These are phyloP conservation scores for Picathartes gymnocephalus DNA, from an alignment of 2,113 vertebrate species.

Conservation along the genomic window DNA sequence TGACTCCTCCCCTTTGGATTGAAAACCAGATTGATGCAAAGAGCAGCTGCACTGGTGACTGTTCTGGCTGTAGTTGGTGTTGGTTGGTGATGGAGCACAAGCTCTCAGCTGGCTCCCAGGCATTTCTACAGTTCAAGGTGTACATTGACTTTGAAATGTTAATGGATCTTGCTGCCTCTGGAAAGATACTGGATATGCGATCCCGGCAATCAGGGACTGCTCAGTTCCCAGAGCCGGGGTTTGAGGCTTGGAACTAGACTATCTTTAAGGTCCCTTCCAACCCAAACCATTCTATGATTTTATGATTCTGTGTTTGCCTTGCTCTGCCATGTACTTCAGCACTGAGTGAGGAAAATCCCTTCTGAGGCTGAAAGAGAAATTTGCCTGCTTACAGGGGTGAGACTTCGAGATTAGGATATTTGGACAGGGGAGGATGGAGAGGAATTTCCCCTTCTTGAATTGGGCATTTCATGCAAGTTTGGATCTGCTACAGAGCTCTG, in stretches of 20 bases:
- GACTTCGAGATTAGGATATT: background rate
- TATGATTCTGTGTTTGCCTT: background rate
- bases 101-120: background rate
- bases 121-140: background rate
- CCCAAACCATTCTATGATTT: background rate
- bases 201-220: background rate
- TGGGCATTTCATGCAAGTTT: conserved; percentile 24
- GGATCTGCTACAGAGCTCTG: background rate
- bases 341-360: background rate
- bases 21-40: background rate
- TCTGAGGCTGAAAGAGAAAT: background rate
- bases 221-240: background rate
- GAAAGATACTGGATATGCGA: background rate
- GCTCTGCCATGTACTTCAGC: background rate
- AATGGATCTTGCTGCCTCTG: background rate
- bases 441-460: conserved; percentile 30
- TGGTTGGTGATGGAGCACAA: background rate
- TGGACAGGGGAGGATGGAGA: background rate
- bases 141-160: background rate
- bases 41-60: background rate
- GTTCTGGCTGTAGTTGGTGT: background rate
- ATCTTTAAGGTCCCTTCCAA: background rate
- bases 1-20: background rate
- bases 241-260: background rate
- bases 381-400: background rate